Conservation (phyloP, 1,140 invertebrate species). For the Drosophila oshimai region DNA sequence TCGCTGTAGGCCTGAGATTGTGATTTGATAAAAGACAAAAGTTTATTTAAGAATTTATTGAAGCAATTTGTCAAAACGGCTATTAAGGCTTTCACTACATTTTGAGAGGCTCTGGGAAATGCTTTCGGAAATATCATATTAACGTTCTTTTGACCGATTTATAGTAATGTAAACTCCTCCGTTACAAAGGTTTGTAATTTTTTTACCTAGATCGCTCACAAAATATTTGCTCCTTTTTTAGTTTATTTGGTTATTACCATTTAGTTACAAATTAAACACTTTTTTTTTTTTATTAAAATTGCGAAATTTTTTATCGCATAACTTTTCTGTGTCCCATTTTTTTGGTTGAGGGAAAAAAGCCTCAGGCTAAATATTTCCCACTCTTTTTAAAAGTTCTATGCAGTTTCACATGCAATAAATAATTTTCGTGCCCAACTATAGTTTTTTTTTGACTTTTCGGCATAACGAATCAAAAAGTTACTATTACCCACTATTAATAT, state of each 20-base stretch:
- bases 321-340: constrained; percentile 2
- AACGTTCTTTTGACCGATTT: not conserved
- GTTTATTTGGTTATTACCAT: constrained; percentile 23
- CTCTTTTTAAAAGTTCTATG: no score
- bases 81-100: no score
- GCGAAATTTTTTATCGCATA: constrained; percentile 1
- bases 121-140: not conserved
- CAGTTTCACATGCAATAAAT: constrained; percentile 27
- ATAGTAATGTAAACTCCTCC: not conserved
- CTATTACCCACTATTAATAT: constrained; percentile 35
- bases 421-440: constrained; percentile 30
- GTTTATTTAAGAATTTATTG: not conserved
- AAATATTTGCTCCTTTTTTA: constrained; percentile 3
- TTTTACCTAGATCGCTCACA: not conserved
- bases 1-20: constrained; percentile 1
- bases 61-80: not conserved
- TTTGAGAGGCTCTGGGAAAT: no score
- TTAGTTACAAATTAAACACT: constrained; percentile 12
- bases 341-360: not conserved
- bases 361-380: not conserved
- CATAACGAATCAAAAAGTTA: constrained; percentile 39
- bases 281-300: constrained; percentile 20
- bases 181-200: not conserved
- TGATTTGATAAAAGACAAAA: not conserved
- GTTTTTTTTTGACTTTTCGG: constrained; percentile 8